Base-by-base conservation (phyloP, 2,797 vertebrate genomes). In the Rousettus madagascariensis region DNA sequence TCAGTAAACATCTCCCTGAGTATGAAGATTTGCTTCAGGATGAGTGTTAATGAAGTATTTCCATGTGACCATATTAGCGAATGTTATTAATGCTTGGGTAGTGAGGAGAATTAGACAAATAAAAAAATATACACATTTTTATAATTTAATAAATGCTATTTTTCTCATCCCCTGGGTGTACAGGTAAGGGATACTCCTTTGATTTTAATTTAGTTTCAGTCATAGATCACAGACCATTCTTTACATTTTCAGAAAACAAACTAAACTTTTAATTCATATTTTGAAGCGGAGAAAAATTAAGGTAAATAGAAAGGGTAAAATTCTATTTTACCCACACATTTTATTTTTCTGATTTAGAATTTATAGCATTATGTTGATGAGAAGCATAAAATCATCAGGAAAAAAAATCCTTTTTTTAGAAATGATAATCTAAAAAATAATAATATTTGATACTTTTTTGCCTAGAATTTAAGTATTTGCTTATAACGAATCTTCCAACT, bases 331-430 rank as follows among this genome's bases (percentile, higher is more conserved):
- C 69, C 5, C 26, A 93, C 3, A 6, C 85, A 65, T 79, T 95
- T 88, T 75, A 85, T 75, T 91, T 96, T 86, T 89, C 41, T 82
- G 61, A 91, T 91, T 92, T 68, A 91, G 49, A 91, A 89, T 86
- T 93, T 53, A 77, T 8, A 91, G 20, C 12, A 53, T 3, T 63
- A 28, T 79, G 36, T 90, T 79, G 11, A 69, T 86, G 28, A 83
- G 79, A 95, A 90, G 24, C n/a, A 3, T 38, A 90, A 43, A 4
- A 57, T 71, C 24, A 51, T 63, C 24, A 85, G 55, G 10, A 93
- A 92, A 77, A 74, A 13, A 9, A 46, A 38, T 74, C 3, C 15
- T 90, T 95, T 51, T 15, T 78, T 91, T 92, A 92, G 80, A 93
- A 86, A 83, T 79, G 41, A 59, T 26, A 55, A 8, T 74, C 28